phyloP scores from a whole-genome alignment of 2,888 invertebrate genomes.

The Incurvaria masculella region DNA sequence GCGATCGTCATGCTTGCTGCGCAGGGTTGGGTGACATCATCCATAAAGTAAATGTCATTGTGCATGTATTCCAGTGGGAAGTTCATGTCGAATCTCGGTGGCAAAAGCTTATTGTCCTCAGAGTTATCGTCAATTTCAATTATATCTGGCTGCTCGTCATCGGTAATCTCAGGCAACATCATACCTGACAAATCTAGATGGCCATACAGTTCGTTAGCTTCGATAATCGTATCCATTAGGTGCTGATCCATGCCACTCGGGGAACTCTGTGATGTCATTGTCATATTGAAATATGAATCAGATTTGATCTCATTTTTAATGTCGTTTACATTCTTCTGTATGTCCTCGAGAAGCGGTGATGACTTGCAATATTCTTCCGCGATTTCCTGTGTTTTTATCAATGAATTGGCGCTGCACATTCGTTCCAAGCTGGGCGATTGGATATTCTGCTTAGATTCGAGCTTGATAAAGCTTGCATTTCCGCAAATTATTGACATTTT shows the following conservation, averaged over 20 bases:
- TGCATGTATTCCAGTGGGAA: constrained; percentile 46
- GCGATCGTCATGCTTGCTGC: constrained; percentile 10
- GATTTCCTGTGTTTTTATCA: constrained; percentile 32
- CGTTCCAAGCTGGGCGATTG: constrained; percentile 44
- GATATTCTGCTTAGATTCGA: constrained; percentile 47
- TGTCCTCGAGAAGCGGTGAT: constrained; percentile 42
- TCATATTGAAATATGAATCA: constrained; percentile 37
- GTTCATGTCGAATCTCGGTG: constrained; percentile 38
- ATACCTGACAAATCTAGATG: constrained; percentile 38
- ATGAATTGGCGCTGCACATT: constrained; percentile 39
- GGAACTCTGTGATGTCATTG: constrained; percentile 28
- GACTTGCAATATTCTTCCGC: constrained; percentile 39
- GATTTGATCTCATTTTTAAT: constrained; percentile 50
- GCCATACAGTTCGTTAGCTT: constrained; percentile 32
- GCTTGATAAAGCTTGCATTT: constrained; percentile 48
- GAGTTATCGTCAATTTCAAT: constrained; percentile 51
- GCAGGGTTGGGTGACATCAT: constrained; percentile 21
- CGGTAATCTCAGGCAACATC: constrained; percentile 29
- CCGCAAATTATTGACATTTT: constrained; percentile 36
- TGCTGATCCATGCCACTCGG: constrained; percentile 42
- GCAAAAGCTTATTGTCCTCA: constrained; percentile 42
- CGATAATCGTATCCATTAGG: constrained; percentile 42
- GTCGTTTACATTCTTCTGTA: constrained; percentile 43
- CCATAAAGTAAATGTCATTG: constrained; percentile 45
- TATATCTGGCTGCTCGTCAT: constrained; percentile 37